phyloP scores from a whole-genome alignment of 2,888 invertebrate genomes.

The Oligia strigilis region DNA sequence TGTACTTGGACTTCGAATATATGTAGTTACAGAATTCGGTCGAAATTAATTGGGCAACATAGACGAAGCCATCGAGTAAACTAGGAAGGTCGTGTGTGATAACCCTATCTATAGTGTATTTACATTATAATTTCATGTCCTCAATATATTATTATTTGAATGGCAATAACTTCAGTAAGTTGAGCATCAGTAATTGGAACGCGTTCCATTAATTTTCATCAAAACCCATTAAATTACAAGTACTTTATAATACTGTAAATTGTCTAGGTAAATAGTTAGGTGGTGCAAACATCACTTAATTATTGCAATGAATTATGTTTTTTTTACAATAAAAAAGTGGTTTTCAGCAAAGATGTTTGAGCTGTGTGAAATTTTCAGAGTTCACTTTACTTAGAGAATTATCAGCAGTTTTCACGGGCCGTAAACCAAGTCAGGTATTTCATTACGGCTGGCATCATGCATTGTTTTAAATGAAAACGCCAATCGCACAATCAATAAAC shows the following conservation, averaged over 20 bases:
- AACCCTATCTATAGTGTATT: neutral
- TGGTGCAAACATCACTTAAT: neutral
- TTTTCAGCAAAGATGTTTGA: neutral
- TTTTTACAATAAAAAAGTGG: neutral
- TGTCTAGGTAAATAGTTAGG: neutral
- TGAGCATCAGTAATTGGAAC: constrained; percentile 20
- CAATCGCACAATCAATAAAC: constrained; percentile 21
- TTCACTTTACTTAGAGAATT: neutral
- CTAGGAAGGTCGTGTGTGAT: constrained; percentile 28
- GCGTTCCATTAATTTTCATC: constrained; percentile 24
- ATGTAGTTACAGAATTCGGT: constrained; percentile 2
- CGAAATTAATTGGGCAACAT: constrained; percentile 5
- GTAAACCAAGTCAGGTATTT: constrained; percentile 13
- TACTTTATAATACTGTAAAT: neutral
- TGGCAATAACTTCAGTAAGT: constrained; percentile 19
- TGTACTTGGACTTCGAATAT: neutral
- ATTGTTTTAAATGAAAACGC: constrained; percentile 18
- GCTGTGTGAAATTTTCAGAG: neutral
- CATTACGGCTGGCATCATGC: neutral
- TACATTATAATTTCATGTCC: neutral
- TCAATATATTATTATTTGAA: constrained; percentile 12
- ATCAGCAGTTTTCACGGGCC: neutral
- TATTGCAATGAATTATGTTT: neutral
- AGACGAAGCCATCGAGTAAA: constrained; percentile 3
- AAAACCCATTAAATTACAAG: neutral